Base-by-base conservation (phyloP, 2,113 vertebrate species). In the Halcyon senegalensis region DNA sequence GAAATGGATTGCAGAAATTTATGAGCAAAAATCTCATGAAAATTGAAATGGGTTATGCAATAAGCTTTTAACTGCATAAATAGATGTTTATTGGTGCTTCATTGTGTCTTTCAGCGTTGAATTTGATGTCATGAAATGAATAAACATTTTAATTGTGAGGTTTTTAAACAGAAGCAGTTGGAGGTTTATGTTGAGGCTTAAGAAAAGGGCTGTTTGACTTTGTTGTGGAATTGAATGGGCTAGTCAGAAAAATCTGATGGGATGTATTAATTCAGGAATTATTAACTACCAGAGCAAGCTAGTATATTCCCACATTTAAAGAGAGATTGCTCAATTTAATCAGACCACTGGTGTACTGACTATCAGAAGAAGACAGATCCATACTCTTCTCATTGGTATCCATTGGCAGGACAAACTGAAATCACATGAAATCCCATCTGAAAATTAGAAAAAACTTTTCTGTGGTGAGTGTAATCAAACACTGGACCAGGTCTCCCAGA, bases 21-120 rank as follows among this genome's bases (percentile, higher is more conserved):
- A 90, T 88, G 92, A 93, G 55, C 59, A 95, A 82, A 93, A 88
- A 86, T 86, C 83, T 91, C 79, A 69, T 75, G 82, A 84, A 95
- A 90, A 84, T 77, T 70, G 46, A 67, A 94, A 94, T 94, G 70
- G 41, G 68, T 90, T 90, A 39, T 70, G 60, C 79, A 96, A 70
- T 95, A 95, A 94, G 93, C 79, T 84, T 96, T 89, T 96, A 84
- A 93, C 75, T 84, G 76, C 48, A 67, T 88, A 88, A 95, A 88
- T 83, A 93, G 85, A 88, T 92, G 46, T 94, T 97, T 95, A 96
- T 84, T 95, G 90, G 41, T 94, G 50, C 75, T 83, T 90, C 85
- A 51, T 21, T 85, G 67, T 3, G 0, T 86, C 75, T 90, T 90
- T 96, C 85, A 90, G 70, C 85, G 60, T 46, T 73, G 76, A 85